Evolutionary conservation across 2,113 vertebrate genomes (phyloP), one percentile per base, ranked within the genome.

Genomic region (Protomyctophum bolini): DNA sequence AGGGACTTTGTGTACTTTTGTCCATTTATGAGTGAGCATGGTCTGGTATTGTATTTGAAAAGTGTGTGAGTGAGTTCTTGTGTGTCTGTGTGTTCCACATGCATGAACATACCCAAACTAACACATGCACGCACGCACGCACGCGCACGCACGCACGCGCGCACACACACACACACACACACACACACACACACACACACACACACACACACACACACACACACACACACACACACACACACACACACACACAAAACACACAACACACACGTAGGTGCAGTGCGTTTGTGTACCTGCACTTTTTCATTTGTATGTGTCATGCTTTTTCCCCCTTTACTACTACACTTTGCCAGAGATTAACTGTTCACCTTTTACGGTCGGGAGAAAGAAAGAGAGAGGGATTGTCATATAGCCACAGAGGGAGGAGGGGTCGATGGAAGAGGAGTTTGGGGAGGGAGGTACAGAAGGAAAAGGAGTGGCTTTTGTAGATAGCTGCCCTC

Each of bases 401-500:
- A 77, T 87, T 91, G 90, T 91, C 88, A 89, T 76, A 87, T 81
- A 83, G 86, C 84, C 78, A 81, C 80, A 81, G 81, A 67, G 68
- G 82, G 72, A 91, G 86, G 83, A 89, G 87, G 84, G 85, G 83
- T 86, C 61, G 68, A 58, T 59, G 41, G 79, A 73, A 72, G 15
- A 83, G 76, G 73, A 77, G 70, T 63, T 41, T 9, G 57, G 66
- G 73, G 83, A 78, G 80, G 83, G 87, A 80, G 80, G 72, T 73
- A 72, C 81, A 82, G 84, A 71, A 90, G 91, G 91, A 91, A 92
- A 92, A 92, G 93, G 93, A 90, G 93, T 92, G 93, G 92, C 91
- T 79, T 87, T 85, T 85, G 79, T 73, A 87, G 89, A 91, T 90
- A 91, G 85, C 79, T 72, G 75, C 64, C 79, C 79, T 87, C 79